Base-by-base conservation (phyloP, 2,888 invertebrate species). In the Drosophila birchii region DNA sequence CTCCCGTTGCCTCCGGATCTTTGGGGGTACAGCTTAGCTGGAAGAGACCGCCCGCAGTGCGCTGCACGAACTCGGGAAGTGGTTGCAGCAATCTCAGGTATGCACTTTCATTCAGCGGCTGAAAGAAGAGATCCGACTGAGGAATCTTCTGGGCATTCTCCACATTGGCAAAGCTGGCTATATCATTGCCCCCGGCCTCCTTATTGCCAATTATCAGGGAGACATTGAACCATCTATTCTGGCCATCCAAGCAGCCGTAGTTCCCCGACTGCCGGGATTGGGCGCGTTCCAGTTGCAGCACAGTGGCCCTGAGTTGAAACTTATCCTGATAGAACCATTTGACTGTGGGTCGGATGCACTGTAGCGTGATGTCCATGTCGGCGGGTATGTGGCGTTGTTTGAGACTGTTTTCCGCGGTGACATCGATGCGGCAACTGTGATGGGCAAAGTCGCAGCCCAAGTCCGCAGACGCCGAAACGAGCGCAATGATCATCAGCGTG, bases 1-100 rank as follows among this genome's bases (percentile, higher is more conserved):
- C 32, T 7, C 56, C 53, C 12, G 23, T 51, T 2, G 18, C 36
- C 16, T 57, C 39, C 38, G 51, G 49, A 9, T 47, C 45, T 11
- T 53, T n/a, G 32, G 94, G 94, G 1, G 16, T 55, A 91, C 98
- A 98, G 90, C 94, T 95, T 5, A 98, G 93, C 80, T 94, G 94
- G 8, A 96, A 93, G 89, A 95, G 95, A 79, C 95, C 95, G 1
- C 97, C 97, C 16, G 96, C 96, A 1, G 96, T 96, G 89, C 96
- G 96, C 76, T 95, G 80, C 23, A 91, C 61, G 3, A 26, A 23
- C 8, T 67, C 18, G 23, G 70, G 78, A 23, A 77, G 38, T 8
- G 62, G 63, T 26, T 83, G 78, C 7, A 49, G 47, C 29, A 78
- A n/a, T 14, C 62, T 58, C 5, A 80, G 68, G 38, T 43, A n/a